Percentiles rank a stretch among this genome's conserved stretches.
Conservation (phyloP, 2,113 vertebrate species). For the Brachirus orientalis region DNA sequence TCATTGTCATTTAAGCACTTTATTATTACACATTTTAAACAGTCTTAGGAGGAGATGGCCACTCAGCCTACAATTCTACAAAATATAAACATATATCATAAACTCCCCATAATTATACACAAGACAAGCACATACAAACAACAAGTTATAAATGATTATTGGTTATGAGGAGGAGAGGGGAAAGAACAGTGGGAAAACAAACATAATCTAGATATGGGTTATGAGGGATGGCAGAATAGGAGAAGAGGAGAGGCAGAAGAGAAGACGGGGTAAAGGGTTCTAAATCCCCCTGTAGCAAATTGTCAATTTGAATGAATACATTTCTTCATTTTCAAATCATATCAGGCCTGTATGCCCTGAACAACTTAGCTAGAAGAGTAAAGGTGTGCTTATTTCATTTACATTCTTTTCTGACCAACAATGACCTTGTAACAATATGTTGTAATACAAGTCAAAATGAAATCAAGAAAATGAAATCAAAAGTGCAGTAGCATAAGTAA, state of each 20-base stretch:
- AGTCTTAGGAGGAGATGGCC: conserved; percentile 53
- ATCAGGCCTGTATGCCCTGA: conserved; percentile 1
- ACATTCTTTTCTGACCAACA: conserved; percentile 5
- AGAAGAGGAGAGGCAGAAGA: conserved; percentile 5
- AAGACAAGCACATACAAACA: conserved; percentile 14
- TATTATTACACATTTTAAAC: conserved; percentile 60
- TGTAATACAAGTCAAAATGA: background rate
- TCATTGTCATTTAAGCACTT: conserved; percentile 55
- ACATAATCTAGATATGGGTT: conserved; percentile 8
- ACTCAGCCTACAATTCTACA: conserved; percentile 41
- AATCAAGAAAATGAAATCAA: conserved; percentile 36
- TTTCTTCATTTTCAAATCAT: too few species aligned
- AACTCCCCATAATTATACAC: conserved; percentile 46
- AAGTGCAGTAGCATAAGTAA: conserved; percentile 24
- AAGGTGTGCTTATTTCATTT: conserved; percentile 18
- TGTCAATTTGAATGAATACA: too few species aligned
- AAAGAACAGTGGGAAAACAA: conserved; percentile 40
- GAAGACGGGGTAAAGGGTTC: background rate
- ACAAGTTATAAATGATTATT: conserved; percentile 28
- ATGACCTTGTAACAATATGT: background rate
- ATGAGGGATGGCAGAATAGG: conserved; percentile 15
- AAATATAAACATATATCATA: conserved; percentile 52
- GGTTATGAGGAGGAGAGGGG: conserved; percentile 17
- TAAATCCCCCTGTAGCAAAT: background rate
- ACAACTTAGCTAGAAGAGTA: conserved; percentile 15